Evolutionary conservation across 2,888 invertebrate genomes (phyloP).

Genomic region (Spicauda simplicius): DNA sequence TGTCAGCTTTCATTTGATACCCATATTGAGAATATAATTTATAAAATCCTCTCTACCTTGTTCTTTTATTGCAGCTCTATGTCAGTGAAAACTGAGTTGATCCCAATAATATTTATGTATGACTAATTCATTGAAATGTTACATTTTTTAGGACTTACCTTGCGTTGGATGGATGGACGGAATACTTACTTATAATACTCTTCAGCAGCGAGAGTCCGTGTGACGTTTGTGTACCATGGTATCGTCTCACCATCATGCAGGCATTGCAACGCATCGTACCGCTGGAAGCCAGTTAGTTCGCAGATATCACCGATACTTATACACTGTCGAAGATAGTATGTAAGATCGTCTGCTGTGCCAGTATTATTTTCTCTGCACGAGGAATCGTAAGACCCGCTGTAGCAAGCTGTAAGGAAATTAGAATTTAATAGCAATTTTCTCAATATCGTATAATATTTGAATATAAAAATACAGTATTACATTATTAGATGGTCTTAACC

Average conservation of each 20-base stretch:
- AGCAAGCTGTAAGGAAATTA: slow-evolving; percentile 86
- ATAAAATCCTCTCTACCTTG: too few relatives aligned
- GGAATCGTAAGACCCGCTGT: slow-evolving; percentile 86
- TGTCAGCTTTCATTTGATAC: too few relatives aligned
- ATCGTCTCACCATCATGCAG: slow-evolving; percentile 54
- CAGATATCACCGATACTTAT: slow-evolving; percentile 81
- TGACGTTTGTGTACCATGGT: slow-evolving; percentile 81
- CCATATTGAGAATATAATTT: too few relatives aligned
- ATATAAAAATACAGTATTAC: too few relatives aligned
- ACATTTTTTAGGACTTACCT: too few relatives aligned
- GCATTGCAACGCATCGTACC: slow-evolving; percentile 78
- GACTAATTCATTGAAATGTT: too few relatives aligned
- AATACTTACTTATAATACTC: slow-evolving; percentile 88
- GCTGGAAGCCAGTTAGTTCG: slow-evolving; percentile 58
- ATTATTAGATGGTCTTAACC: too few relatives aligned
- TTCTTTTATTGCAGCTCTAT: too few relatives aligned
- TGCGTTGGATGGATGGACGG: too few relatives aligned
- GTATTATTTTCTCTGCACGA: slow-evolving; percentile 74
- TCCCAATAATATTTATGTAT: too few relatives aligned
- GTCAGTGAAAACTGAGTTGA: too few relatives aligned
- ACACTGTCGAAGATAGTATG: slow-evolving; percentile 83
- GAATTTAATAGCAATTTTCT: slow-evolving; percentile 19
- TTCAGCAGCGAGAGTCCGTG: slow-evolving; percentile 85
- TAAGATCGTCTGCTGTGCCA: slow-evolving; percentile 61
- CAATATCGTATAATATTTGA: too few relatives aligned